Evolutionary conservation across 35 echinoderm and acorn worm genomes (phyloP).

Genomic region (Strongylocentrotus purpuratus): DNA sequence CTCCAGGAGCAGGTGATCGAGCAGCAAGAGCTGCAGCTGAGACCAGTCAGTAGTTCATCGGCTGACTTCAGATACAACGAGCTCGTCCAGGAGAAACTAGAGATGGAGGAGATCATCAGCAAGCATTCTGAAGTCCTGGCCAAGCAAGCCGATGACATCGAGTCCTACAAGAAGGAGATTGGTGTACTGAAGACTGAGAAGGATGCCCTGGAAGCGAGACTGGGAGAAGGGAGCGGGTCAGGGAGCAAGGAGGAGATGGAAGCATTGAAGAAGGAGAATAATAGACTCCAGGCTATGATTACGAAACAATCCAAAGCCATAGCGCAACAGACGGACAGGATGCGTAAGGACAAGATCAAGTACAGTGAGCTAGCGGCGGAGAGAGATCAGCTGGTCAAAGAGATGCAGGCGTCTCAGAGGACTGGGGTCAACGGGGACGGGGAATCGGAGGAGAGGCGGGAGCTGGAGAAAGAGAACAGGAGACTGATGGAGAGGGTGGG

Average conservation of each 20-base stretch:
- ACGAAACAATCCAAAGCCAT: slow-evolving; percentile 88
- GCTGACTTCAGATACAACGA: slow-evolving; percentile 52
- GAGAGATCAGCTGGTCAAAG: slow-evolving; percentile 50
- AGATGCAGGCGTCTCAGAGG: slow-evolving; percentile 34
- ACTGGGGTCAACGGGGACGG: slow-evolving; percentile 30
- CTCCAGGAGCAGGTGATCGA: slow-evolving; percentile 51
- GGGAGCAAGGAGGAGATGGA: slow-evolving; percentile 50
- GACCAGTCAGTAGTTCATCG: slow-evolving; percentile 54
- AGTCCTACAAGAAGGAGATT: slow-evolving; percentile 31
- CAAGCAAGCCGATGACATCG: slow-evolving; percentile 49
- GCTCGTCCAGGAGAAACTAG: slow-evolving; percentile 63
- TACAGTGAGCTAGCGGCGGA: slow-evolving; percentile 64
- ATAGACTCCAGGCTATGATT: slow-evolving; percentile 59
- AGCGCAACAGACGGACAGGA: slow-evolving; percentile 73
- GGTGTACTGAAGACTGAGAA: slow-evolving; percentile 7
- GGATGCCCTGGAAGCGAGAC: slow-evolving; percentile 29
- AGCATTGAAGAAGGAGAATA: slow-evolving; percentile 52
- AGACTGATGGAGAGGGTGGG: slow-evolving; percentile 49
- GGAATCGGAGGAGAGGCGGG: slow-evolving; percentile 31
- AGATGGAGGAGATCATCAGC: slow-evolving; percentile 61
- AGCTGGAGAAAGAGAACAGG: slow-evolving; percentile 65
- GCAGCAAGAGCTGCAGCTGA: slow-evolving; percentile 52
- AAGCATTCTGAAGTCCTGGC: slow-evolving; percentile 55
- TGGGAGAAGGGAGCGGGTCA: slow-evolving; percentile 33
- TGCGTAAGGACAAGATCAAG: slow-evolving; percentile 73